Conservation (phyloP, 2,797 vertebrate genomes). For the Pantherophis vulpinus region DNA sequence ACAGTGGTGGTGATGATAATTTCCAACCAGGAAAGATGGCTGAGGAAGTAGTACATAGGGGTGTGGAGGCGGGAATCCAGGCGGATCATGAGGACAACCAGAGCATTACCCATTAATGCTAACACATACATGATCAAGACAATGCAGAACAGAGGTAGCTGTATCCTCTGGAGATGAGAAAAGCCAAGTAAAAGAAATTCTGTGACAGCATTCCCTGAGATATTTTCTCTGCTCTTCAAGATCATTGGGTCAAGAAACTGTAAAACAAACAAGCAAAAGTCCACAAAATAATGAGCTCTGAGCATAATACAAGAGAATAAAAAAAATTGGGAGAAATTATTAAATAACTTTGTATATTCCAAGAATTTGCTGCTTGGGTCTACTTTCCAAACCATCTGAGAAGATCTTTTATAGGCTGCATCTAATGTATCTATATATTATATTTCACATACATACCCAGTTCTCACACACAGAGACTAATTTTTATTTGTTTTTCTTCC, state of each 20-base stretch:
- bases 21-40: slow-evolving; percentile 22
- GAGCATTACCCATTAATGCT: slow-evolving; percentile 47
- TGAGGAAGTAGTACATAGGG: slow-evolving; percentile 11
- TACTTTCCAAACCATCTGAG: background rate
- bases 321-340: background rate
- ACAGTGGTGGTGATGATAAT: slow-evolving; percentile 50
- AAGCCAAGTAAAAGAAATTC: slow-evolving; percentile 54
- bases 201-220: background rate
- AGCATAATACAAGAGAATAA: background rate
- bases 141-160: slow-evolving; percentile 41
- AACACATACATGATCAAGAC: slow-evolving; percentile 53
- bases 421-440: background rate
- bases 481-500: background rate
- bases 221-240: background rate
- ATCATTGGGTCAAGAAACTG: background rate
- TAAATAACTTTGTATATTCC: background rate
- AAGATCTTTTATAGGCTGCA: background rate
- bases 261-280: background rate
- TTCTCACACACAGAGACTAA: background rate
- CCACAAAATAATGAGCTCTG: background rate
- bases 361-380: background rate
- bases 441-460: background rate
- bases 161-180: slow-evolving; percentile 28
- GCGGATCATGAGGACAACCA: slow-evolving; percentile 43
- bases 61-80: background rate